Evolutionary conservation across 2,113 vertebrate genomes (phyloP).

Genomic region (Crotalus helleri): DNA sequence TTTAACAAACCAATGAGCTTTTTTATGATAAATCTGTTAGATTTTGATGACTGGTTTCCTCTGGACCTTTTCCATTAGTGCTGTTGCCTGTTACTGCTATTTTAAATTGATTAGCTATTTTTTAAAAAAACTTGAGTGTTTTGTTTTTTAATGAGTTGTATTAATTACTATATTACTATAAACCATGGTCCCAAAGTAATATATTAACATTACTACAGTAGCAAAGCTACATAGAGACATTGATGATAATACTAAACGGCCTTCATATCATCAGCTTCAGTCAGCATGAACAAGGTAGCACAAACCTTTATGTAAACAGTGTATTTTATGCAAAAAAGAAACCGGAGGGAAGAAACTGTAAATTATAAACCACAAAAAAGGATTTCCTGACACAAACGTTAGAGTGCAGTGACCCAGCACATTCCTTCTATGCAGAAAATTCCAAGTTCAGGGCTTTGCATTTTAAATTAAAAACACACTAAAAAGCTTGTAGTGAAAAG

Average conservation of each 20-base stretch:
- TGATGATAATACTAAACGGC: background rate
- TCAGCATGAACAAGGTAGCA: background rate
- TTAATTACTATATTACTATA: background rate
- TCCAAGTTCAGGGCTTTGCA: background rate
- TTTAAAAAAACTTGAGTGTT: background rate
- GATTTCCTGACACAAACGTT: background rate
- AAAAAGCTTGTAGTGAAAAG: background rate
- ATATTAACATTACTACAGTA: background rate
- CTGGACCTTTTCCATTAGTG: background rate
- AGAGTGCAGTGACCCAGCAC: background rate
- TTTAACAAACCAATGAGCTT: background rate
- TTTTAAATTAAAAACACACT: background rate
- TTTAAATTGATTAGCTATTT: background rate
- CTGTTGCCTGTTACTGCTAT: background rate
- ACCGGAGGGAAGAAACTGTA: background rate
- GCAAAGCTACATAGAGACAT: background rate
- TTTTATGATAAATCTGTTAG: background rate
- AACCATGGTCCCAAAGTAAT: background rate
- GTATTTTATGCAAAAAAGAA: background rate
- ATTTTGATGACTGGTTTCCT: background rate
- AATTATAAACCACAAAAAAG: background rate
- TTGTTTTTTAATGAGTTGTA: background rate
- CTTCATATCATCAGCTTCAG: background rate
- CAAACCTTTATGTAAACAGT: background rate
- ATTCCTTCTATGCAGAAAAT: background rate